These are phyloP conservation scores for Cosmorhoe ocellata DNA, from an alignment of 2,888 invertebrate genomes.

Conservation along the genomic window DNA sequence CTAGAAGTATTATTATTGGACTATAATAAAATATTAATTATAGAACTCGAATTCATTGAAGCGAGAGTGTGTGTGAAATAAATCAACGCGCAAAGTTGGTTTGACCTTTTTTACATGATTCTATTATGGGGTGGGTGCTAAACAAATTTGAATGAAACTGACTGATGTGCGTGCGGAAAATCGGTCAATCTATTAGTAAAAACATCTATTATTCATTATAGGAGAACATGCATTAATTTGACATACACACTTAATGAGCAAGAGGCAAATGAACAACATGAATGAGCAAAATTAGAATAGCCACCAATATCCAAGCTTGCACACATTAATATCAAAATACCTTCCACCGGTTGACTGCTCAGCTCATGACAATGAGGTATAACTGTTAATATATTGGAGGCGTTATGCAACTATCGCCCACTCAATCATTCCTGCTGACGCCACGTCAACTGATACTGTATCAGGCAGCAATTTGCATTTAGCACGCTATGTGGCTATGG, in stretches of 20 bases:
- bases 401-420: slow-evolving; percentile 59
- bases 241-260: too few relatives aligned
- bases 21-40: slow-evolving; percentile 1
- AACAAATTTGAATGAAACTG: too few relatives aligned
- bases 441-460: slow-evolving; percentile 60
- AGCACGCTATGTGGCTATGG: slow-evolving; percentile 39
- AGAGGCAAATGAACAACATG: too few relatives aligned
- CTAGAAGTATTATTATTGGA: slow-evolving; percentile 13
- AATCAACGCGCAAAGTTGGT: too few relatives aligned
- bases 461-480: slow-evolving; percentile 39
- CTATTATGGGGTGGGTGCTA: too few relatives aligned
- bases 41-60: not conserved
- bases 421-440: slow-evolving; percentile 62
- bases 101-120: too few relatives aligned
- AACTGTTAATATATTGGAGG: slow-evolving; percentile 66
- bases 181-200: too few relatives aligned
- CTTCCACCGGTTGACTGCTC: slow-evolving; percentile 19
- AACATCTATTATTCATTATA: too few relatives aligned
- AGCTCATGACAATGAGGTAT: slow-evolving; percentile 30
- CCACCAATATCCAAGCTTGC: not conserved
- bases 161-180: too few relatives aligned
- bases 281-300: too few relatives aligned
- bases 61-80: not conserved
- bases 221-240: too few relatives aligned
- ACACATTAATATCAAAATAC: slow-evolving; percentile 9